Evolutionary conservation across 2,113 vertebrate species (phyloP).

Genomic region (Platysteira castanea): DNA sequence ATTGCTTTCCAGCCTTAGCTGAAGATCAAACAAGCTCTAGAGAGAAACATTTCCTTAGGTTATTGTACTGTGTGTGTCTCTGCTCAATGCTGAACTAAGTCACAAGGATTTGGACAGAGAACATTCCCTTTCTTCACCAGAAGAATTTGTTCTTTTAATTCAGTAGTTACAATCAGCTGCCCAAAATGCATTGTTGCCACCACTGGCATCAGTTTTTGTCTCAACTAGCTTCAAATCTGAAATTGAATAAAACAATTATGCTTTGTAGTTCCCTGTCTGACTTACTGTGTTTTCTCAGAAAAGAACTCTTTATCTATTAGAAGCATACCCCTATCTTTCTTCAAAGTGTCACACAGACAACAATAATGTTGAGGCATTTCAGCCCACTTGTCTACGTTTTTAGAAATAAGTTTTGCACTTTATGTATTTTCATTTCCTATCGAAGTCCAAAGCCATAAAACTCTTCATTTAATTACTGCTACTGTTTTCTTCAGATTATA

Average conservation of each 20-base stretch:
- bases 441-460: not conserved
- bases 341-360: not conserved
- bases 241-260: not conserved
- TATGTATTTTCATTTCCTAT: not conserved
- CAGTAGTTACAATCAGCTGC: not conserved
- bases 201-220: not conserved
- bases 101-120: not conserved
- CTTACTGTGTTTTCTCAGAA: not conserved
- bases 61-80: not conserved
- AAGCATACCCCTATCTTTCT: not conserved
- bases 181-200: not conserved
- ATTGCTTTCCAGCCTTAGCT: conserved; percentile 6
- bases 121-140: not conserved
- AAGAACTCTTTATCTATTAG: not conserved
- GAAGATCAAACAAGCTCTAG: conserved; percentile 5
- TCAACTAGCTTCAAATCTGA: not conserved
- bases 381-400: not conserved
- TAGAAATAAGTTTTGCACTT: not conserved
- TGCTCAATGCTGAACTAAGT: not conserved
- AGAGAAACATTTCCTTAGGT: not conserved
- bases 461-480: conserved; percentile 4
- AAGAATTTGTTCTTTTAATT: not conserved
- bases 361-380: not conserved
- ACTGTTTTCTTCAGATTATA: not conserved
- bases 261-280: not conserved